Base-by-base conservation (phyloP, 2,888 invertebrate species). In the Amblyjoppa proteus region DNA sequence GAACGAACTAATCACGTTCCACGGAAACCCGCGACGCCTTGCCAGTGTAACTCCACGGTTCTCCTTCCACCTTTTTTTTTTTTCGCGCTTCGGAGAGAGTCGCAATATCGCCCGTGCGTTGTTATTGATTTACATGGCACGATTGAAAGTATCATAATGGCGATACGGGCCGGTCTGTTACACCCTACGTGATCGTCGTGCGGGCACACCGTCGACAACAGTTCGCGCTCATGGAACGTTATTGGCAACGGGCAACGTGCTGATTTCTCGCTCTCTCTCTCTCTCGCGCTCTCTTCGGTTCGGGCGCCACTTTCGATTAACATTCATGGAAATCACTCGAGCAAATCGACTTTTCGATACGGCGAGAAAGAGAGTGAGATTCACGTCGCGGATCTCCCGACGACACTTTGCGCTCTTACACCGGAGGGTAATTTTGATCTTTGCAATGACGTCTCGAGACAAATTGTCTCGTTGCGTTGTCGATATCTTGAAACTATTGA, bases 131-230 rank as follows among this genome's bases (percentile, higher is more conserved):
- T 88, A 87, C 88, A 88, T 88, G 78, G 88, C 70, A 76, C 87
- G 84, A 88, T 88, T 87, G 88, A 86, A 87, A 87, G 86, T 87
- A 88, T 87, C 88, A 87, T 86, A 88, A 88, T 87, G 82, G 86
- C 81, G 75, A 84, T 86, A 84, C 78, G 76, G 76, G 76, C 83
- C 83, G 85, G 84, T 88, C 87, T 88, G 88, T 88, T 87, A 87
- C 87, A 88, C 87, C 77, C 84, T 86, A 84, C 88, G 88, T 86
- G 88, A 85, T 79, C 86, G 84, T 82, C 70, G 76, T 70, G 75
- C 68, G 71, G 79, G 34, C 70, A 53, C 75, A 28, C 70, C 66
- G 53, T 68, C 77, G 61, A 28, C 77, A 61, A 70, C 38, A 51
- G n/a, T 75, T 79, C 78, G 73, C 73, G 76, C 71, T 75, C 20